Percentiles rank a stretch among this genome's conserved stretches.
phyloP scores from a whole-genome alignment of 2,888 invertebrate species.

The Anoplius nigerrimus region DNA sequence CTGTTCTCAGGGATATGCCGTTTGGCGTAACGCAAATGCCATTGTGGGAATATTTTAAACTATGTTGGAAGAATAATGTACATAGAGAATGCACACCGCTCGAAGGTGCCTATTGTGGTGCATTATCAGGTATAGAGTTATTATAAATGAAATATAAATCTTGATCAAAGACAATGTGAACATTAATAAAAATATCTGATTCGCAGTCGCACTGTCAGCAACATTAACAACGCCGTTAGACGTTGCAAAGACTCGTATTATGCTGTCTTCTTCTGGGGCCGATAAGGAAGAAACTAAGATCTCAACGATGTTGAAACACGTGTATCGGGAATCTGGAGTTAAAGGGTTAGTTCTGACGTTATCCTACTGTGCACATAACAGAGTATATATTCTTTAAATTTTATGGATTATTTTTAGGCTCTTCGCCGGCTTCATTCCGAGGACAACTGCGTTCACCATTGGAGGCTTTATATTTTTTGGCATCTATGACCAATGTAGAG shows the following conservation, averaged over 20 bases:
- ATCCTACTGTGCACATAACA: too few relatives aligned
- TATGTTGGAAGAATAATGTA: constrained; percentile 73
- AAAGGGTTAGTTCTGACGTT: constrained; percentile 77
- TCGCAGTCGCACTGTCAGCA: constrained; percentile 86
- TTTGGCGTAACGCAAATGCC: constrained; percentile 98
- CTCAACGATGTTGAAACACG: constrained; percentile 76
- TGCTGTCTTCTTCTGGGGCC: constrained; percentile 84
- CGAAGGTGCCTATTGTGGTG: constrained; percentile 91
- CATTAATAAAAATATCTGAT: background rate
- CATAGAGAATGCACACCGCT: constrained; percentile 77
- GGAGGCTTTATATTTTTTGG: constrained; percentile 98
- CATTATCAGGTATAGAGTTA: constrained; percentile 82
- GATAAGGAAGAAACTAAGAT: constrained; percentile 75
- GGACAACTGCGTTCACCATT: constrained; percentile 90
- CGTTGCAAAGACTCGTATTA: constrained; percentile 97
- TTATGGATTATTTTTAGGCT: constrained; percentile 78
- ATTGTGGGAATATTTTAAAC: constrained; percentile 94
- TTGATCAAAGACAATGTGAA: too few relatives aligned
- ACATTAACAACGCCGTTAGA: constrained; percentile 95
- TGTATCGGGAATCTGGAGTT: constrained; percentile 84
- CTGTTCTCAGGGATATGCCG: constrained; percentile 89
- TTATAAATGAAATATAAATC: background rate
- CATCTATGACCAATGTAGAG: constrained; percentile 86
- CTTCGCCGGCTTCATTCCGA: constrained; percentile 91
- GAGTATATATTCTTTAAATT: too few relatives aligned